A percentile compares a stretch with the other conserved stretches of the same genome.
phyloP scores from a whole-genome alignment of 2,888 invertebrate genomes.

The Limnephilus rhombicus region DNA sequence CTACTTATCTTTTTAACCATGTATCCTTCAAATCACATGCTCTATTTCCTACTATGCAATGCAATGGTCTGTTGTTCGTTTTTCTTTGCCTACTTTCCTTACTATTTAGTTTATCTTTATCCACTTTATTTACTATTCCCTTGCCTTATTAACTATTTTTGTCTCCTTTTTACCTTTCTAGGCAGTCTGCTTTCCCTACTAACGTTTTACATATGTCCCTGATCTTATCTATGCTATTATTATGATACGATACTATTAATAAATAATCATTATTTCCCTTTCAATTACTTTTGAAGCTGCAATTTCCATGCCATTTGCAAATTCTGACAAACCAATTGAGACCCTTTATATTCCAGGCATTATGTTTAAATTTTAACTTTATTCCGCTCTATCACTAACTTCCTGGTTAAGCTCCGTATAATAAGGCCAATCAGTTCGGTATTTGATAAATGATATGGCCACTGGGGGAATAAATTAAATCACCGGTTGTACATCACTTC shows the following conservation, averaged over 20 bases:
- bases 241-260: not conserved
- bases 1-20: too few relatives aligned
- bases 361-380: not conserved
- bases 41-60: not conserved
- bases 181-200: not conserved
- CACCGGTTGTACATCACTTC: not conserved
- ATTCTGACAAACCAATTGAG: not conserved
- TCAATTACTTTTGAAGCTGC: not conserved
- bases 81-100: not conserved
- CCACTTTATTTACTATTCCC: not conserved
- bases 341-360: not conserved
- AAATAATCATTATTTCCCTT: not conserved
- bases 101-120: too few relatives aligned
- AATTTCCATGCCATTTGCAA: not conserved
- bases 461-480: not conserved
- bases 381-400: not conserved
- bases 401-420: not conserved
- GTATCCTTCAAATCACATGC: not conserved
- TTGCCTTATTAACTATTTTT: not conserved
- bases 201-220: not conserved
- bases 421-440: not conserved
- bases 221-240: not conserved
- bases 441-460: not conserved
- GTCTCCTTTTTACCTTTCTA: not conserved
- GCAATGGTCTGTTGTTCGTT: not conserved